Base-by-base conservation (phyloP, 2,888 invertebrate species). In the Patella caerulea region DNA sequence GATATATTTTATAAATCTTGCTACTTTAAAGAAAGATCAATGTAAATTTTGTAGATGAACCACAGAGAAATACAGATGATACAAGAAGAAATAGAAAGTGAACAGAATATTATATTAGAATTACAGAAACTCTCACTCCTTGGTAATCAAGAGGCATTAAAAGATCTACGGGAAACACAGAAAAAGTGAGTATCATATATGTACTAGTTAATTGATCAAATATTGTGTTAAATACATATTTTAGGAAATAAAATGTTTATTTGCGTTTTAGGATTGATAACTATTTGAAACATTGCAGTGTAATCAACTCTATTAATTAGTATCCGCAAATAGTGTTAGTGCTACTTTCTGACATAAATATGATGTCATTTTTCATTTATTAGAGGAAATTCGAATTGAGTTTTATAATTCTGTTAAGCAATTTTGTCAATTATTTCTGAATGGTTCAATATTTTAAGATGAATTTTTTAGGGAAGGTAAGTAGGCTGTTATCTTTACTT, bases 51-150 rank as follows among this genome's bases (percentile, higher is more conserved):
- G 14, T 73, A 85, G 84, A 70, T 83, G 74, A 79, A 79, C 71
- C 84, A 85, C 77, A 77, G 80, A 34, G 84, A 85, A 79, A 72
- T 81, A 29, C 81, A 85, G 74, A 69, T 78, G 52, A 75, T 78
- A 3, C 83, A 85, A 70, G 78, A 83, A 59, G 78, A 77, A 24
- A 75, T 81, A 12, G 86, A 86, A 17, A 77, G 74, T 34, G n/a
- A 83, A 17, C 80, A 86, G 76, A 78, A 78, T 29, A 84, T 83
- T 54, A 45, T 83, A 17, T 74, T 76, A n/a, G 76, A 75, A 53
- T 72, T 79, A 19, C 75, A 81, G 75, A 78, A 73, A 54, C 78
- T 79, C 14, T 81, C 79, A 9, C 78, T 82, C 70, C 72, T 78
- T 14, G 78, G 75, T 70, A 70, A 77, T 69, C 82, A 79, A 19